These are phyloP conservation scores for Acridotheres tristis DNA, from an alignment of 2,797 vertebrate genomes.

Conservation along the genomic window DNA sequence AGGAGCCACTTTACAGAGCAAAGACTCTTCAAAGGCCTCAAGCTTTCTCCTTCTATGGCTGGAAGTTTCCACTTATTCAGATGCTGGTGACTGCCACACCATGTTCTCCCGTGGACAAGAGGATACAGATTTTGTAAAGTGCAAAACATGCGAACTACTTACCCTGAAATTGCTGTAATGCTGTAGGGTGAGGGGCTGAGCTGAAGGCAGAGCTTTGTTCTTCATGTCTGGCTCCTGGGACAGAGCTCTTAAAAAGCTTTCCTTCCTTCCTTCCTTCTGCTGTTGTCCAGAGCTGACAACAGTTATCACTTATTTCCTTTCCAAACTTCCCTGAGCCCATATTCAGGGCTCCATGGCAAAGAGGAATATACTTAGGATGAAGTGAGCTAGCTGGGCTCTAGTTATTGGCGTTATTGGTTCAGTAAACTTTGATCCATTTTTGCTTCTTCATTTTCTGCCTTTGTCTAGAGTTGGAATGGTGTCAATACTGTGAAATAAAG, in stretches of 20 bases:
- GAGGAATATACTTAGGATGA: neutral
- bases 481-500: neutral
- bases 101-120: fast-evolving
- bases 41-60: neutral
- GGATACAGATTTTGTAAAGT: neutral
- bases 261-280: neutral
- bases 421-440: neutral
- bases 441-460: neutral
- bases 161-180: fast-evolving
- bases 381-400: neutral
- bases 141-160: neutral
- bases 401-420: neutral
- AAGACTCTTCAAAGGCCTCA: neutral
- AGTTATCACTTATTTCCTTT: neutral
- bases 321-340: neutral
- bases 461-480: neutral
- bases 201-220: neutral
- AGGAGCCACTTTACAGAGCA: neutral
- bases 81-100: neutral
- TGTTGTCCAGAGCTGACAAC: neutral
- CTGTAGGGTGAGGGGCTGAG: neutral
- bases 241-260: neutral
- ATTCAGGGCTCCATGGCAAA: neutral
- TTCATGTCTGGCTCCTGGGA: neutral
- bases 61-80: neutral